Base-by-base conservation (phyloP, 2,113 vertebrate species). In the Hyperopisus bebe region DNA sequence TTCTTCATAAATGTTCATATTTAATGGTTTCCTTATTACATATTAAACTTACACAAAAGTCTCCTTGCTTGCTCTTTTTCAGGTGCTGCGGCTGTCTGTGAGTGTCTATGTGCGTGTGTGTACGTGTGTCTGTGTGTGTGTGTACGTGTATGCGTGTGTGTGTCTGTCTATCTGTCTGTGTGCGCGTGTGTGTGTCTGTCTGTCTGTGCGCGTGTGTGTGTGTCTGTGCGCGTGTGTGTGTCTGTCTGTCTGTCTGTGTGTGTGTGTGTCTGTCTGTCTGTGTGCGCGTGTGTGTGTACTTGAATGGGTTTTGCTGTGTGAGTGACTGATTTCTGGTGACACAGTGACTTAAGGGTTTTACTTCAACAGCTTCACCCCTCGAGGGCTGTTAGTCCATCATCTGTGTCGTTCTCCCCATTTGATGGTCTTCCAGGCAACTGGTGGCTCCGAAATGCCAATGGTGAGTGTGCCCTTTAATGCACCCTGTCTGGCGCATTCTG, bases 11-110 rank as follows among this genome's bases (percentile, higher is more conserved):
- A 74, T 88, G 87, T 88, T 88, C 53, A 24, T 88, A 86, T 85
- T 86, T 90, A 83, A 85, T 50, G 47, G 50, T 87, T 87, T 51
- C 85, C 35, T 87, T 87, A 55, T 87, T 87, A 87, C 47, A 87
- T 55, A 87, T 87, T 53, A 87, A 87, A 84, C 42, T 84, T 84
- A 42, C 82, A 84, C 82, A 53, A 87, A 87, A 87, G 46, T n/a
- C 17, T 31, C 13, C 31, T 51, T 39, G 85, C 55, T 53, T 51
- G 50, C 31, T 53, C 31, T 87, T 86, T 86, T 48, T 51, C 84
- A 35, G 48, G 15, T 19, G 44, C 13, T 44, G 42, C n/a, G n/a
- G n/a, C n/a, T n/a, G 86, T 39, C 51, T 87, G 1, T 58, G 11
- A 24, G 13, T 50, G 19, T 86, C 21, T 66, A 46, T 48, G 83